These are phyloP conservation scores for Ephydatia muelleri DNA, from an alignment of 37 sponge, comb jelly and placozoan species.

Conservation along the genomic window DNA sequence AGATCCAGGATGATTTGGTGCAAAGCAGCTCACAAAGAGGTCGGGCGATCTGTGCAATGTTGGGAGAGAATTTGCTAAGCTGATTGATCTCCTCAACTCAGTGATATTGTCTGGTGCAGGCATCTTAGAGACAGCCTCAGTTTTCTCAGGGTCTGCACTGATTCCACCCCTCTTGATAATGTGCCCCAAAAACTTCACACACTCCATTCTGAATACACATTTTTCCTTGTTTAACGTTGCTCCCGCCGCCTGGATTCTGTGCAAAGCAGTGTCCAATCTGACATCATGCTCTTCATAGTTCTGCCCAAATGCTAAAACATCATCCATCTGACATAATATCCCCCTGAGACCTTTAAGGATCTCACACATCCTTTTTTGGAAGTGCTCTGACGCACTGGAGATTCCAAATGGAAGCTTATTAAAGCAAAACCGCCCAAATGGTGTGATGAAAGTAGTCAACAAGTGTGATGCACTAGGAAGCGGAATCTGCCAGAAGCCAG, in stretches of 20 bases:
- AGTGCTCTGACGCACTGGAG: constrained; percentile 34
- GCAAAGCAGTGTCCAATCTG: constrained; percentile 21
- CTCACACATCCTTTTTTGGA: constrained; percentile 17
- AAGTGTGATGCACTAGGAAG: not conserved
- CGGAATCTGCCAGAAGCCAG: constrained; percentile 58
- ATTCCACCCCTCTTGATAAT: constrained; percentile 34
- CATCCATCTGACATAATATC: constrained; percentile 20
- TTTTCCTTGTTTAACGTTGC: constrained; percentile 42
- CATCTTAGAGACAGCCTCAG: constrained; percentile 37
- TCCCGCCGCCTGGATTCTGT: constrained; percentile 22
- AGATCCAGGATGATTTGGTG: constrained; percentile 16
- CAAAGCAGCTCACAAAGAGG: constrained; percentile 47
- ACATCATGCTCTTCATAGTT: constrained; percentile 26
- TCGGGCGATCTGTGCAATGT: constrained; percentile 26
- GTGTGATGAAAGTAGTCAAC: constrained; percentile 67
- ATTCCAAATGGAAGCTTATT: constrained; percentile 30
- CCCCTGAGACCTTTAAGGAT: constrained; percentile 26
- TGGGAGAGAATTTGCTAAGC: constrained; percentile 39
- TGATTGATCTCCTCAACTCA: constrained; percentile 26
- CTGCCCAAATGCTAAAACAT: not conserved
- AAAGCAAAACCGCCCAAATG: too few species aligned
- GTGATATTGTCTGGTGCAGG: constrained; percentile 13
- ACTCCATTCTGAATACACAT: constrained; percentile 29
- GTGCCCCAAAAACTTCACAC: constrained; percentile 37
- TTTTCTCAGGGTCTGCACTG: constrained; percentile 24